phyloP scores from a whole-genome alignment of 2,797 vertebrate genomes.

The Mus spretus region DNA sequence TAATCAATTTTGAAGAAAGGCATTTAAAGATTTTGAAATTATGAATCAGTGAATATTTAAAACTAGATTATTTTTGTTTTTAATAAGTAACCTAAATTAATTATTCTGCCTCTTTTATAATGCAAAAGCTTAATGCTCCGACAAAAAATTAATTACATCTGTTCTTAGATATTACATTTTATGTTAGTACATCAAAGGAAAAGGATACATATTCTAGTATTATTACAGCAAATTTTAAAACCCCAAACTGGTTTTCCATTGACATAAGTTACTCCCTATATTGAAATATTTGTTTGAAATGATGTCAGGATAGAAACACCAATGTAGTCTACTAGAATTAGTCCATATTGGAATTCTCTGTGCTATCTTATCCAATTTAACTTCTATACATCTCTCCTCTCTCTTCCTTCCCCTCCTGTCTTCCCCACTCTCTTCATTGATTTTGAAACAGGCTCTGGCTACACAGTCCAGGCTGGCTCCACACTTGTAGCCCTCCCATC shows the following conservation, averaged over 20 bases:
- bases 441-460: neutral
- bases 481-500: neutral
- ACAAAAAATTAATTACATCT: conserved; percentile 52
- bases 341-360: neutral
- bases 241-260: neutral
- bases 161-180: conserved; percentile 57
- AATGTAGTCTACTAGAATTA: neutral
- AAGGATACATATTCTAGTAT: conserved; percentile 24
- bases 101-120: conserved; percentile 33
- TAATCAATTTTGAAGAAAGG: conserved; percentile 64
- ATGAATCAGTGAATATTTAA: conserved; percentile 51
- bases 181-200: neutral
- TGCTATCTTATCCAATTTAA: conserved; percentile 38
- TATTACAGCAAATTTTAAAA: conserved; percentile 48
- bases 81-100: conserved; percentile 22
- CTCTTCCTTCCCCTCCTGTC: neutral
- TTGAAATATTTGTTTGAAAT: conserved; percentile 36
- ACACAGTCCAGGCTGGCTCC: neutral
- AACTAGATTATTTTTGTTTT: conserved; percentile 65
- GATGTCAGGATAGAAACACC: conserved; percentile 2
- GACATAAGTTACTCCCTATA: neutral
- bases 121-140: neutral
- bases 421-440: neutral
- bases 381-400: neutral
- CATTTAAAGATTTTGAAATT: conserved; percentile 52